Percentiles rank a stretch among this genome's conserved stretches.
These are phyloP conservation scores for Sitta europaea DNA, from an alignment of 2,113 vertebrate species.

Conservation along the genomic window DNA sequence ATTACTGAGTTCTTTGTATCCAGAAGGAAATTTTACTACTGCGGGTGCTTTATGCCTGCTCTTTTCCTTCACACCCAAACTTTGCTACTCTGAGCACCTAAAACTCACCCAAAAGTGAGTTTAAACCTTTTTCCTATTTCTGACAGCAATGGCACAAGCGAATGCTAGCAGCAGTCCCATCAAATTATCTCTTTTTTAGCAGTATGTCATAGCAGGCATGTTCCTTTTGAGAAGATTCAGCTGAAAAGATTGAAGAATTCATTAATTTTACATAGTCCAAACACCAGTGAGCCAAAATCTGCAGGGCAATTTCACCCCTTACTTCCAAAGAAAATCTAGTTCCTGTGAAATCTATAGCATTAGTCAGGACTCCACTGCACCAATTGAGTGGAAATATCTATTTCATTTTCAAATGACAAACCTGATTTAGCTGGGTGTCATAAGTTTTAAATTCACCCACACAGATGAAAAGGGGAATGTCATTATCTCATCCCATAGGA, in stretches of 20 bases:
- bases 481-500: neutral
- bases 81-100: neutral
- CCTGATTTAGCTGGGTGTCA: neutral
- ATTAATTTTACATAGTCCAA: neutral
- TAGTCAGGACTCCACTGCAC: neutral
- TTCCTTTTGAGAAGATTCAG: neutral
- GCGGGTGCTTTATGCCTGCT: neutral
- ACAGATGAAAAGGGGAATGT: neutral
- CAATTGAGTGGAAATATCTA: neutral
- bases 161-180: neutral
- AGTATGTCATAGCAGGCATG: neutral
- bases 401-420: neutral
- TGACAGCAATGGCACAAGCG: neutral
- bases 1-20: neutral
- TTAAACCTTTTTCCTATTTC: neutral
- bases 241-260: neutral
- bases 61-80: neutral
- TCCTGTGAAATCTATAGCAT: neutral
- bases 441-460: neutral
- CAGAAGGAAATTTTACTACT: neutral
- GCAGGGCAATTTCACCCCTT: neutral
- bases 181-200: neutral
- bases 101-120: neutral
- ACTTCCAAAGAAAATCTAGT: neutral
- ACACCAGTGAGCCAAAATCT: neutral